Conservation (phyloP, 1,140 invertebrate species). For the Zaprionus africanus region DNA sequence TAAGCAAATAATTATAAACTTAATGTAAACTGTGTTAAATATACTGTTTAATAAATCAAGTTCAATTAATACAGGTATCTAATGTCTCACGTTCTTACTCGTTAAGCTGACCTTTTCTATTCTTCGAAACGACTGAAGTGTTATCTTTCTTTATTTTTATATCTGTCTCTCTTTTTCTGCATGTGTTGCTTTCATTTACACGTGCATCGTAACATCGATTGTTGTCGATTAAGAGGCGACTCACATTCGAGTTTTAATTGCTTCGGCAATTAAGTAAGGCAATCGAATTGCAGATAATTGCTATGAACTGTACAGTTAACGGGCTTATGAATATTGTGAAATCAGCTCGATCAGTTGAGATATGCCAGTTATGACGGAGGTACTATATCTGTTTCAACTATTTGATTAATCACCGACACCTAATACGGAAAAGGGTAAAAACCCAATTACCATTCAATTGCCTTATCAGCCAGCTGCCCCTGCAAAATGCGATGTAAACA, state of each 20-base stretch:
- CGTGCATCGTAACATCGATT: conserved; percentile 24
- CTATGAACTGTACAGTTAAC: conserved; percentile 12
- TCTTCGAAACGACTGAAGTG: not conserved
- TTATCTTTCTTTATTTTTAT: not conserved
- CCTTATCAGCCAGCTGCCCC: conserved; percentile 26
- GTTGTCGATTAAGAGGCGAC: conserved; percentile 9
- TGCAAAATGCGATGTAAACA: not conserved
- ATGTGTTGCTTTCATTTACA: not conserved
- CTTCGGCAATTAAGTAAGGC: conserved; percentile 16
- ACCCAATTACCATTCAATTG: conserved; percentile 3
- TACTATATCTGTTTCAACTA: conserved; percentile 1
- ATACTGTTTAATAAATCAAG: not conserved
- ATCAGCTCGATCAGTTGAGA: not conserved
- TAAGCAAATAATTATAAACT: not conserved
- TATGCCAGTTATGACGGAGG: not conserved
- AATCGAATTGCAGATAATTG: conserved; percentile 14
- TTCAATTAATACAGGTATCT: not conserved
- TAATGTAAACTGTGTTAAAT: not conserved
- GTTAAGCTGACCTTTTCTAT: not conserved
- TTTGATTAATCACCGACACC: not conserved
- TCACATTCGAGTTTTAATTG: conserved; percentile 29
- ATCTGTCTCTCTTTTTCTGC: not conserved
- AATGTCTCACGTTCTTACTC: not conserved
- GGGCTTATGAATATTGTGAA: conserved; percentile 17
- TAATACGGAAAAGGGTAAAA: conserved; percentile 4